phyloP scores from a whole-genome alignment of 2,113 vertebrate genomes.

The Chaetops frenatus region DNA sequence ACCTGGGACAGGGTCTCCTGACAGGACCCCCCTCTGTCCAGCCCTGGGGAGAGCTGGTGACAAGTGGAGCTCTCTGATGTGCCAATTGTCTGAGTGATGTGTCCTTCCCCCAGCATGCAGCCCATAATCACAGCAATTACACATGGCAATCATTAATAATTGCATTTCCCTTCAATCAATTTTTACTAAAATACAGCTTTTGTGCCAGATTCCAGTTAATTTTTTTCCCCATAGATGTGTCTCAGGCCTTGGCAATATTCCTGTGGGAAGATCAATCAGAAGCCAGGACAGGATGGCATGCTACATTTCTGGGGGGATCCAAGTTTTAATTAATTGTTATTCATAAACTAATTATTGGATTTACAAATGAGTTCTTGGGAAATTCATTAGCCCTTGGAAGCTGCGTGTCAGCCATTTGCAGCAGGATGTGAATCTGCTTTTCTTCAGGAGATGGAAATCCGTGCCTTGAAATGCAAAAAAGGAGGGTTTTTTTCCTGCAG shows the following conservation, averaged over 20 bases:
- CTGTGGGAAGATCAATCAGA: constrained; percentile 18
- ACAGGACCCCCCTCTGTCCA: accelerated
- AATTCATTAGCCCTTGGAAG: constrained; percentile 30
- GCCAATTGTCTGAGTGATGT: background rate
- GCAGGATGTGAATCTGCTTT: background rate
- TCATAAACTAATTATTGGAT: constrained; percentile 56
- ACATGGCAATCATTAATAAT: constrained; percentile 39
- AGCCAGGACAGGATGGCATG: background rate
- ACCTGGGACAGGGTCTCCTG: background rate
- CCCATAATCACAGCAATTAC: constrained; percentile 31
- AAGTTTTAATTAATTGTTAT: constrained; percentile 59
- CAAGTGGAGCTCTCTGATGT: background rate
- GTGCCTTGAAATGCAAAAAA: constrained; percentile 1
- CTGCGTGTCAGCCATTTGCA: background rate
- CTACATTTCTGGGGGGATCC: background rate
- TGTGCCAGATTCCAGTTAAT: constrained; percentile 27
- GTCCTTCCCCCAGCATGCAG: background rate
- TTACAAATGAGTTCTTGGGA: constrained; percentile 25
- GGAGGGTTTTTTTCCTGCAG: background rate
- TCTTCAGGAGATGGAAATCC: background rate
- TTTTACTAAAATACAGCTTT: background rate
- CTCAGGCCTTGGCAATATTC: background rate
- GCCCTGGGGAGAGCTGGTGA: background rate
- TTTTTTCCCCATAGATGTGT: background rate
- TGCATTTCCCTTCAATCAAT: constrained; percentile 14